Evolutionary conservation across 2,113 vertebrate species (phyloP).

Genomic region (Cathartes aura): DNA sequence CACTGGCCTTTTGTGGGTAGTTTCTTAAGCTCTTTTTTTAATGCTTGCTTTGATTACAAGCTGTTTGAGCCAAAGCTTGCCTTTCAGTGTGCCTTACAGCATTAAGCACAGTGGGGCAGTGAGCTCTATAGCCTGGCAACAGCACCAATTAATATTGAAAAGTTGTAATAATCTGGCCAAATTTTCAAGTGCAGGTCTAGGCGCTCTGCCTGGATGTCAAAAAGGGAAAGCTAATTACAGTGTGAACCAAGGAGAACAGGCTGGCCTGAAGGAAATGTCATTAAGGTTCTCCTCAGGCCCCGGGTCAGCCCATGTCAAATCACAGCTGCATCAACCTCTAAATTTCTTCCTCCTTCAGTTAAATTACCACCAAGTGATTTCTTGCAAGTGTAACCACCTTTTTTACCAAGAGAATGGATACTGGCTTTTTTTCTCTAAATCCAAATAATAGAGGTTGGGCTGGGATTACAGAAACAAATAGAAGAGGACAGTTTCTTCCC

Average conservation of each 20-base stretch:
- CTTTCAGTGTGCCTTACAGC: not conserved
- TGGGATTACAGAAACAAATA: not conserved
- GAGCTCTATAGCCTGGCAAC: not conserved
- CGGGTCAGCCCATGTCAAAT: not conserved
- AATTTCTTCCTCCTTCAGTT: slow-evolving; percentile 24
- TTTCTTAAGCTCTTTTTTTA: not conserved
- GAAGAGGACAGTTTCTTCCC: not conserved
- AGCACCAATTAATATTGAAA: not conserved
- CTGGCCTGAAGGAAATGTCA: not conserved
- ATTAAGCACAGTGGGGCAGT: not conserved
- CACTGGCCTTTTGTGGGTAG: not conserved
- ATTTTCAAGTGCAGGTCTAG: not conserved
- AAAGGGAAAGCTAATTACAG: slow-evolving; percentile 29
- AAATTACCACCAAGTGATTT: not conserved
- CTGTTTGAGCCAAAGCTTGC: not conserved
- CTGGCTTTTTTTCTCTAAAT: not conserved
- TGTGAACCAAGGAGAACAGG: not conserved
- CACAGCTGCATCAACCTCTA: slow-evolving; percentile 6
- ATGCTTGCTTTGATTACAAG: not conserved
- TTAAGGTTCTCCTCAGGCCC: not conserved
- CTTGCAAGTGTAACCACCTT: not conserved
- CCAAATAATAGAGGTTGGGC: not conserved
- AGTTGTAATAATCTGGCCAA: not conserved
- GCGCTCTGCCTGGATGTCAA: not conserved
- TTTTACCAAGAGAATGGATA: not conserved